Evolutionary conservation across 2,888 invertebrate genomes (phyloP).

Genomic region (Creontiades dilutus): DNA sequence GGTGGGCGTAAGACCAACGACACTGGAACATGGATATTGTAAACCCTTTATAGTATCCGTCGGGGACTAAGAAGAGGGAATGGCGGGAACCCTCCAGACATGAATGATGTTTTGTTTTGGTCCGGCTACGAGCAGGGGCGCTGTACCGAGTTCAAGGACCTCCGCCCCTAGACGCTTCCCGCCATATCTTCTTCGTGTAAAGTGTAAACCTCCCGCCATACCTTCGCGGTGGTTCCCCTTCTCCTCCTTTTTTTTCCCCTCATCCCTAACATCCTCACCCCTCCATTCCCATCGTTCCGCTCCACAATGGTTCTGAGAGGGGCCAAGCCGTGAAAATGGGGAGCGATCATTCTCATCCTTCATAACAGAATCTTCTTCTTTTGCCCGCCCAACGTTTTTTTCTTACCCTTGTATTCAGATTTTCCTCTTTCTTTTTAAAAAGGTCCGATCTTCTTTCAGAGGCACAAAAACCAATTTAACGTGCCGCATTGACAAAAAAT

Average conservation of each 20-base stretch:
- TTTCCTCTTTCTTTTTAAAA: neutral
- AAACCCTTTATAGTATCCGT: neutral
- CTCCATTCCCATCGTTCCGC: neutral
- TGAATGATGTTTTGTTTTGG: conserved; percentile 64
- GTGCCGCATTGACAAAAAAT: conserved; percentile 49
- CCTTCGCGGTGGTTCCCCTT: neutral
- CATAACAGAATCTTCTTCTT: conserved; percentile 31
- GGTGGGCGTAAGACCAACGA: conserved; percentile 8
- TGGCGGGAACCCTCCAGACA: conserved; percentile 52
- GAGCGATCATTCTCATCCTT: conserved; percentile 43
- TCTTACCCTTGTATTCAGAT: conserved; percentile 24
- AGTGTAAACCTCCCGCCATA: conserved; percentile 43
- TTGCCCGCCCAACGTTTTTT: conserved; percentile 7
- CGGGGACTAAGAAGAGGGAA: conserved; percentile 13
- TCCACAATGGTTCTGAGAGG: conserved; percentile 17
- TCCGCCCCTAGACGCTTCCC: conserved; percentile 37
- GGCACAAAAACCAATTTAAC: conserved; percentile 48
- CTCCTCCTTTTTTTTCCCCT: neutral
- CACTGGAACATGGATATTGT: neutral
- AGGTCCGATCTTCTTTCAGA: conserved; percentile 21
- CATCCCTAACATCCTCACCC: neutral
- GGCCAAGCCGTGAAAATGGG: conserved; percentile 34
- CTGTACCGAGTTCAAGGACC: conserved; percentile 52
- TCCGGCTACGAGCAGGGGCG: conserved; percentile 40
- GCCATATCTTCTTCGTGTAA: conserved; percentile 32